A percentile compares a stretch with the other conserved stretches of the same genome.
Evolutionary conservation across 2,888 invertebrate genomes (phyloP).

Genomic region (Serrognathus titanus): DNA sequence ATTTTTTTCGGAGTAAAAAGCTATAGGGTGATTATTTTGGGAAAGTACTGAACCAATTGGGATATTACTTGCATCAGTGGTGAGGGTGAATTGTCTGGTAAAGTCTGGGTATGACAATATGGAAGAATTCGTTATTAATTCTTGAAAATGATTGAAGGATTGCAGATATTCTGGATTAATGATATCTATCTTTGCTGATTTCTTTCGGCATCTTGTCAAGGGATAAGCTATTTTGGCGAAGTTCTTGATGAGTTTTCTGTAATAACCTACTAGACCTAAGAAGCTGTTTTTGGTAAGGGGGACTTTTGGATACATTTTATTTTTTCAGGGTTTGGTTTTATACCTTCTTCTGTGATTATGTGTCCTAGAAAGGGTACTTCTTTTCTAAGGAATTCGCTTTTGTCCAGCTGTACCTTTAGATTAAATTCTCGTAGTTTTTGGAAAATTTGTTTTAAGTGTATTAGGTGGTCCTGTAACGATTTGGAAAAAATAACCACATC

Average conservation of each 20-base stretch:
- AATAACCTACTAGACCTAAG: background rate
- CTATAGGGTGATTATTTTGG: constrained; percentile 6
- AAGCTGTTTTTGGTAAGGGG: constrained; percentile 12
- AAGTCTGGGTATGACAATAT: constrained; percentile 21
- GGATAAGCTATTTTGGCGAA: constrained; percentile 11
- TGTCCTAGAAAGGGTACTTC: constrained; percentile 15
- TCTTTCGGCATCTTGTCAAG: background rate
- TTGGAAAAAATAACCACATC: constrained; percentile 12
- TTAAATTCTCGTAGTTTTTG: constrained; percentile 10
- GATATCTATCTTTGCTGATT: background rate
- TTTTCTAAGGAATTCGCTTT: constrained; percentile 15
- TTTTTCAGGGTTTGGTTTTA: constrained; percentile 16
- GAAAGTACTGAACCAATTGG: constrained; percentile 22
- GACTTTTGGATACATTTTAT: constrained; percentile 7
- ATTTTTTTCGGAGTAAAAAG: constrained; percentile 21
- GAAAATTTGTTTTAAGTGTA: constrained; percentile 13
- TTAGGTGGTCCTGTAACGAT: constrained; percentile 11
- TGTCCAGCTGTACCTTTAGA: constrained; percentile 16
- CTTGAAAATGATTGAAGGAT: constrained; percentile 12
- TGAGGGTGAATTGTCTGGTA: constrained; percentile 16
- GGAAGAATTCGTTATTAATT: constrained; percentile 15
- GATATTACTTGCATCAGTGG: constrained; percentile 17
- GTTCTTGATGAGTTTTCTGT: too few species aligned
- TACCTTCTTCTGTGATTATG: constrained; percentile 13
- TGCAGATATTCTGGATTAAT: constrained; percentile 6